phyloP scores from a whole-genome alignment of 2,113 vertebrate genomes.

The Steatornis caripensis region DNA sequence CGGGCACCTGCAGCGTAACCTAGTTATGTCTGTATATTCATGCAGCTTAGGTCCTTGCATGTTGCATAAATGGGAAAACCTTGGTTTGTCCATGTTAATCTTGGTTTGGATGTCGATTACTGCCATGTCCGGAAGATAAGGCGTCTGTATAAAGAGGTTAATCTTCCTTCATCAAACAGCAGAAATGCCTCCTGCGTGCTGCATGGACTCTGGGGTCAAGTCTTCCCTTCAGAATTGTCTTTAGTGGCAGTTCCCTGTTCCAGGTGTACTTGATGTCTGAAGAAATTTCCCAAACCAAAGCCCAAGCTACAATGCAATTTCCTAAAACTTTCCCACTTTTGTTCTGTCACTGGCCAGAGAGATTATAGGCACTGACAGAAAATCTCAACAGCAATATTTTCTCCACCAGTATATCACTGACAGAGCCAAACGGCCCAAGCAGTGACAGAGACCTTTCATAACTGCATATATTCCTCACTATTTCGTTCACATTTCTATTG shows the following conservation, averaged over 20 bases:
- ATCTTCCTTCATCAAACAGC: background rate
- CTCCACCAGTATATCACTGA: background rate
- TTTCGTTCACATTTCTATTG: background rate
- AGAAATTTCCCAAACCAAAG: background rate
- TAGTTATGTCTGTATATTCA: background rate
- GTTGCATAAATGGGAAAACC: background rate
- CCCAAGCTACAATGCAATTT: background rate
- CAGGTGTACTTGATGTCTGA: background rate
- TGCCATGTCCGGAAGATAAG: background rate
- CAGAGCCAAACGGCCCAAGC: background rate
- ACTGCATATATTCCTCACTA: background rate
- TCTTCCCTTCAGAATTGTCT: background rate
- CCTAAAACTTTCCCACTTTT: background rate
- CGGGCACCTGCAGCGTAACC: background rate
- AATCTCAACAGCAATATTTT: background rate
- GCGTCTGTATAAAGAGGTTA: background rate
- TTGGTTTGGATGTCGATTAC: background rate
- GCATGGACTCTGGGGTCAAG: background rate
- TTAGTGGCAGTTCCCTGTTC: background rate
- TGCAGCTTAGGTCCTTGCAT: background rate
- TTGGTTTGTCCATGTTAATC: background rate
- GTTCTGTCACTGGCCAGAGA: background rate
- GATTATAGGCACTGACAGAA: background rate
- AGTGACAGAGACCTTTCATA: background rate
- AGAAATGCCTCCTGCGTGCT: background rate